Evolutionary conservation across 2,797 vertebrate genomes (phyloP), one percentile per base, ranked within the genome.

Genomic region (Labeo calbasu): DNA sequence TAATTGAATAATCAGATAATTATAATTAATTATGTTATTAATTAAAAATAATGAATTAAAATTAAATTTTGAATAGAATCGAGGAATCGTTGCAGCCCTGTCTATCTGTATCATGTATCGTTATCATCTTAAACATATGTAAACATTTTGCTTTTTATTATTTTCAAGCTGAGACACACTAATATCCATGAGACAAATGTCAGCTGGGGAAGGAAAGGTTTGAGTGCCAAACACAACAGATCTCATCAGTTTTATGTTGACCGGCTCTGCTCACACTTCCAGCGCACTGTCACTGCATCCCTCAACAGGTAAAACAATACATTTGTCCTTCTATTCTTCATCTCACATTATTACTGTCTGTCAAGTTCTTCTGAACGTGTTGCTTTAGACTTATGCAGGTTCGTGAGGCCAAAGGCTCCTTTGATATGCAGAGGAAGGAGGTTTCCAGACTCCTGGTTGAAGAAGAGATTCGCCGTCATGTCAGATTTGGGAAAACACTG

Each of bases 241-340:
- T 93, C 92, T 28, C 86, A 89, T 88, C 91, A 87, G 65, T 94
- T 92, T 87, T 94, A 94, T 86, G 89, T 89, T 0, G 88, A 94
- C 3, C 73, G 81, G 2, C 89, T 94, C 75, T 87, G 86, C 80
- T 89, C 61, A 36, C 92, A 94, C 77, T 92, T 94, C 83, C 88
- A 92, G 61, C 92, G 90, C 73, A 93, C 87, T 19, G 90, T 92
- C 28, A 87, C 88, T 55, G 66, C 76, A 70, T 90, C 92, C 3
- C 87, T 94, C 46, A 91, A 87, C 80, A 93, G 86, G 92, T 94
- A 84, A n/a, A 48, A 59, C 12, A 5, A 57, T 19, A n/a, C 28
- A 71, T 36, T 23, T 36, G 1, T 6, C 71, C 0, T 21, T 82
- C 8, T 59, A 9, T 53, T 23, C 46, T 36, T 61, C 36, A 46